These are phyloP conservation scores for Luperina nickerlii DNA, from an alignment of 2,888 invertebrate genomes.

Conservation along the genomic window DNA sequence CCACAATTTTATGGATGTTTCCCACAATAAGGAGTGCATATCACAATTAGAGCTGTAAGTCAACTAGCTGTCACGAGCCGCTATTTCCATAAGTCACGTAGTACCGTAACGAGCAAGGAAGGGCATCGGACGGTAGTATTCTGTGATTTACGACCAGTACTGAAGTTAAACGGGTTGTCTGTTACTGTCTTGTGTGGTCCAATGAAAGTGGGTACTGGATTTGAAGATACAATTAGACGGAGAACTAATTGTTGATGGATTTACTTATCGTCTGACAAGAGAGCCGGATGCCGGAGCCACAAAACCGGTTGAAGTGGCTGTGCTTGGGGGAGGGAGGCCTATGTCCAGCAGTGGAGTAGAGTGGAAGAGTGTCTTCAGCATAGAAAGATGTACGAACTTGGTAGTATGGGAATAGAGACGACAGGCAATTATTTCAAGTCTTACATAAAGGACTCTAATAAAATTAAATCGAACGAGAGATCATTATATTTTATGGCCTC, in stretches of 20 bases:
- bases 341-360: neutral
- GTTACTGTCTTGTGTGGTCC: constrained; percentile 56
- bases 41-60: constrained; percentile 68
- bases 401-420: neutral
- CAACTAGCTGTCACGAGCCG: constrained; percentile 69
- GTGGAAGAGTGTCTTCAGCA: neutral
- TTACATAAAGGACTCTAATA: constrained; percentile 6
- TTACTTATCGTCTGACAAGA: neutral
- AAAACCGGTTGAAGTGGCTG: neutral
- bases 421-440: constrained; percentile 6
- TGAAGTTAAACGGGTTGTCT: constrained; percentile 59
- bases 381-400: neutral
- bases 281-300: neutral
- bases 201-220: constrained; percentile 34
- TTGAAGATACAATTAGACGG: constrained; percentile 25
- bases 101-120: constrained; percentile 70
- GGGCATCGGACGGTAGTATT: constrained; percentile 65
- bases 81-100: constrained; percentile 79
- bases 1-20: constrained; percentile 50
- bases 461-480: constrained; percentile 43
- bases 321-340: neutral
- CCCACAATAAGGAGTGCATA: constrained; percentile 53
- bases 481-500: constrained; percentile 35
- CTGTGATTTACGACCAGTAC: constrained; percentile 64
- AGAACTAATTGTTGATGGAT: neutral